Evolutionary conservation across 2,888 invertebrate species (phyloP), one percentile per base, ranked within the genome.

Genomic region (Morpho helenor): DNA sequence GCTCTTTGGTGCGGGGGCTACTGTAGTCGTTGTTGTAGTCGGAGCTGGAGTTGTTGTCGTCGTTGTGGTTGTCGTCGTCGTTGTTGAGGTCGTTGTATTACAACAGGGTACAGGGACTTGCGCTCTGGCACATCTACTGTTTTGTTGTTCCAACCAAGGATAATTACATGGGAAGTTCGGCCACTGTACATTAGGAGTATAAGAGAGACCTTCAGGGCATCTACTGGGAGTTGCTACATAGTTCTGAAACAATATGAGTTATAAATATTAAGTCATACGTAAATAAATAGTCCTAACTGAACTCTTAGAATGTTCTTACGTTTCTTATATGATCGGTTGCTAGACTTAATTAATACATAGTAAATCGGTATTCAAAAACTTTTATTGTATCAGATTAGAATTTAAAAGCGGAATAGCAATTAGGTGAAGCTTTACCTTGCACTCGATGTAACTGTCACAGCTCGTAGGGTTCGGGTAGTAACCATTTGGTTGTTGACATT

Each of bases 181-280:
- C 71, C 91, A 89, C 7, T 91, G 86, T 0, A 91, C 88, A 7
- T 93, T 92, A 2, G 94, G 92, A 73, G 96, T 94, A 82, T 94
- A 96, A 47, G 95, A 88, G 23, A 96, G 87, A 7, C 96, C 96
- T 71, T 96, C 96, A 0, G 95, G 95, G 68, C 96, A 97, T 7
- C 93, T 73, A 74, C 93, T 93, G 71, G 94, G 92, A 68, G 92
- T 91, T 0, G 93, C 90, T 0, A 92, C 84, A 39, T 94, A 95
- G 66, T 95, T 92, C 74, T 59, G 65, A 16, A 56, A 64, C n/a
- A 43, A 48, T 40, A 53, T 22, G 1, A 41, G 2, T 6, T 8
- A 22, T 16, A 16, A 47, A 49, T 5, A 49, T n/a, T 3, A 46
- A 16, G 46, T 46, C 45, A 46, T 31, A 31, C 31, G 16, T 16